These are phyloP conservation scores for Colostygia pectinataria DNA, from an alignment of 2,888 invertebrate genomes.

Conservation along the genomic window DNA sequence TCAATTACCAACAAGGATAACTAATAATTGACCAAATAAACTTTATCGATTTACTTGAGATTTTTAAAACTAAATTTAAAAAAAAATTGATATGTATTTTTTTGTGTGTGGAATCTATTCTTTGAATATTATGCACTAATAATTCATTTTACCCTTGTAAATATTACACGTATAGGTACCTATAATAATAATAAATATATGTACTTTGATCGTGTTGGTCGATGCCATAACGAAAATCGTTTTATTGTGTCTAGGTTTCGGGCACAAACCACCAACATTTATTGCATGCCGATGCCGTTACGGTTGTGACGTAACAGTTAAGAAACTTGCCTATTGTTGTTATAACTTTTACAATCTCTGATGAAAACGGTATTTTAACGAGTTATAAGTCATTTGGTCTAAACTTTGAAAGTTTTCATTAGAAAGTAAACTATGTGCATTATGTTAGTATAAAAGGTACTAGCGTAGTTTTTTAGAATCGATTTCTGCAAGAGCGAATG, in stretches of 20 bases:
- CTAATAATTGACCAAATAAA: too few relatives aligned
- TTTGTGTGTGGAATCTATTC: too few relatives aligned
- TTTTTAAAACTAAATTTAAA: too few relatives aligned
- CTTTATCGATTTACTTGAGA: too few relatives aligned
- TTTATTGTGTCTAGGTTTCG: conserved; percentile 8
- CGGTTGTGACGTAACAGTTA: background rate
- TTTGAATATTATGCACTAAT: too few relatives aligned
- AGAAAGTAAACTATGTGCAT: background rate
- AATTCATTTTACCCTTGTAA: too few relatives aligned
- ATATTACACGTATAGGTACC: too few relatives aligned
- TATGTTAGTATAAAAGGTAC: too few relatives aligned
- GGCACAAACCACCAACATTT: conserved; percentile 1
- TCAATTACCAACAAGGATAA: too few relatives aligned
- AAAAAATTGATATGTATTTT: too few relatives aligned
- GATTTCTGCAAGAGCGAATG: too few relatives aligned
- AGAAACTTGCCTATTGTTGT: background rate
- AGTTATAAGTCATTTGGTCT: conserved; percentile 15
- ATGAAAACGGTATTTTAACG: background rate
- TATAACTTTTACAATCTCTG: conserved; percentile 10
- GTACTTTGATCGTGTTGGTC: background rate
- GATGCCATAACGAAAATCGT: background rate
- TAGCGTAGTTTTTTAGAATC: background rate
- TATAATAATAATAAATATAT: too few relatives aligned
- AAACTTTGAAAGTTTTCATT: conserved; percentile 9
- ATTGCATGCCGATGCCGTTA: conserved; percentile 2